phyloP scores from a whole-genome alignment of 2,888 invertebrate genomes.

The Cephus pygmeus region DNA sequence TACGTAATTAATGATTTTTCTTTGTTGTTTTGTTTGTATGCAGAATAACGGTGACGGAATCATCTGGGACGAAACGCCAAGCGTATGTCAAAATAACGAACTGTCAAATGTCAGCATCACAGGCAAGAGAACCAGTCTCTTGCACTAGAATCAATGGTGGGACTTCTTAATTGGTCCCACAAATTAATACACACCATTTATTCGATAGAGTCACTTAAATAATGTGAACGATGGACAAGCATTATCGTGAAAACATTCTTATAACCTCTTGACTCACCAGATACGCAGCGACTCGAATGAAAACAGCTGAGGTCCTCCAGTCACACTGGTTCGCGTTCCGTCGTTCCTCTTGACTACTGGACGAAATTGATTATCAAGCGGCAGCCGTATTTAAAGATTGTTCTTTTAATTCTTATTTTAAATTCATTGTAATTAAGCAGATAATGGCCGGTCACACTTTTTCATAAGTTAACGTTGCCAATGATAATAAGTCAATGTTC shows the following conservation, averaged over 20 bases:
- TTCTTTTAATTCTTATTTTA: not conserved
- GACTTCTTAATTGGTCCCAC: not conserved
- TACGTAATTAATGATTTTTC: not conserved
- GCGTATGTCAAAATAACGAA: not conserved
- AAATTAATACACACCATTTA: not conserved
- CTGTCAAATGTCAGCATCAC: not conserved
- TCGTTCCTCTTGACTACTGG: slow-evolving; percentile 31
- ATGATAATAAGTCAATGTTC: not conserved
- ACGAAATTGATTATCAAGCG: slow-evolving; percentile 10
- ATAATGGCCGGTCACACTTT: not conserved
- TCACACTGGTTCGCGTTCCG: slow-evolving; percentile 54
- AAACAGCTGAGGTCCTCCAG: slow-evolving; percentile 58
- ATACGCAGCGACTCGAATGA: slow-evolving; percentile 47
- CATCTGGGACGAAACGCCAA: not conserved
- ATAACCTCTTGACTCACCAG: slow-evolving; percentile 56
- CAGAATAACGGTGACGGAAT: too few relatives aligned
- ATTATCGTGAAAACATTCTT: slow-evolving; percentile 29
- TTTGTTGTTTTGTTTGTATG: not conserved
- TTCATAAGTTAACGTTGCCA: not conserved
- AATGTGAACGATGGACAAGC: not conserved
- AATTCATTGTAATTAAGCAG: not conserved
- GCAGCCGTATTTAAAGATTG: not conserved
- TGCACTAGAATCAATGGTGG: not conserved
- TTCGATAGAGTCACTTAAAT: not conserved
- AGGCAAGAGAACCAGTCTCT: not conserved